These are phyloP conservation scores for Ischnus inquisitorius DNA, from an alignment of 2,888 invertebrate genomes.

Conservation along the genomic window DNA sequence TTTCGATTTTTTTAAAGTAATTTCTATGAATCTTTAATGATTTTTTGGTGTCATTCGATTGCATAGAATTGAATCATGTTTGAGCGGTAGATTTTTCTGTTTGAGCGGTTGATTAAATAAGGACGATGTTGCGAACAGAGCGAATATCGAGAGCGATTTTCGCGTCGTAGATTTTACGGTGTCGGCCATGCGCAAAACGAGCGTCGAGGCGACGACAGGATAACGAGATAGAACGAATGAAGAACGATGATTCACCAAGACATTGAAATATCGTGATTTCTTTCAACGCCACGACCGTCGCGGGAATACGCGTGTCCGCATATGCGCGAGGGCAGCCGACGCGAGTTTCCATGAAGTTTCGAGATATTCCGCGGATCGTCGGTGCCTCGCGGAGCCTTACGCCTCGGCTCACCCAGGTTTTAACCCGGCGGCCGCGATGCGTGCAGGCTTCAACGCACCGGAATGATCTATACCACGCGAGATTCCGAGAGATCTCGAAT, in stretches of 20 bases:
- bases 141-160: constrained; percentile 43
- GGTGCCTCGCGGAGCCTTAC: constrained; percentile 6
- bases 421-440: constrained; percentile 22
- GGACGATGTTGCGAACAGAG: constrained; percentile 1
- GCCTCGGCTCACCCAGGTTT: constrained; percentile 26
- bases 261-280: constrained; percentile 69
- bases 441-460: constrained; percentile 36
- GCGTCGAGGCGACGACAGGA: constrained; percentile 45
- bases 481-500: constrained; percentile 62
- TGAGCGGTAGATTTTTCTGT: not conserved
- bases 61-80: not conserved
- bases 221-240: constrained; percentile 64
- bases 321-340: not conserved
- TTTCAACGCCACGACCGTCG: constrained; percentile 37
- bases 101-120: not conserved
- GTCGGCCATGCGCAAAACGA: constrained; percentile 2
- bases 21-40: too few relatives aligned
- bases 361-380: constrained; percentile 57
- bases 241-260: constrained; percentile 66
- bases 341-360: constrained; percentile 62
- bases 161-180: constrained; percentile 20
- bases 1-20: too few relatives aligned
- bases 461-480: constrained; percentile 62
- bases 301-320: constrained; percentile 1
- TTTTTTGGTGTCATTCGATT: not conserved